phyloP scores from a whole-genome alignment of 92 coral and sea anemone species.

The Porites evermanni region DNA sequence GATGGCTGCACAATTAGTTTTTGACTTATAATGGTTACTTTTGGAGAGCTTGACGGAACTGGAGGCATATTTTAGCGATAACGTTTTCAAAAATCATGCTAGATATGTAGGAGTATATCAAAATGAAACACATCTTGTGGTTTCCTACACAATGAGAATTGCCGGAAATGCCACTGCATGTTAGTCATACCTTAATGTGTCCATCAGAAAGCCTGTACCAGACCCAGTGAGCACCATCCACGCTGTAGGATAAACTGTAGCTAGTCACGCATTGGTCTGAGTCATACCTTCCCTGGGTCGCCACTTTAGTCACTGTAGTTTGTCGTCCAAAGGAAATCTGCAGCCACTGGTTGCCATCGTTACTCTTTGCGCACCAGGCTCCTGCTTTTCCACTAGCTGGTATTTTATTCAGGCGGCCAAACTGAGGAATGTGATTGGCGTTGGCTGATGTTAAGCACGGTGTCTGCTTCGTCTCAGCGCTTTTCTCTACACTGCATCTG shows the following conservation, averaged over 20 bases:
- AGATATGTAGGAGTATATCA: too few species aligned
- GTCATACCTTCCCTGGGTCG: slow-evolving; percentile 40
- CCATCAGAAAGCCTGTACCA: slow-evolving; percentile 38
- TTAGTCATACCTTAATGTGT: slow-evolving; percentile 35
- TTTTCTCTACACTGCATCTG: too few species aligned
- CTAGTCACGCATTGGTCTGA: slow-evolving; percentile 14
- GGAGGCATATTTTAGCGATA: not conserved
- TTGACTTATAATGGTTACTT: too few species aligned
- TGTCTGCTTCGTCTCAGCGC: too few species aligned
- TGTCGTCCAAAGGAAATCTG: slow-evolving; percentile 38
- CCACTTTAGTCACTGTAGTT: slow-evolving; percentile 54
- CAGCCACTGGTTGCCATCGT: slow-evolving; percentile 41
- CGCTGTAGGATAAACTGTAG: slow-evolving; percentile 44
- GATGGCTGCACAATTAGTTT: not conserved
- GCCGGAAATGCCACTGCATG: too few species aligned
- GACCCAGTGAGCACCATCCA: slow-evolving; percentile 65
- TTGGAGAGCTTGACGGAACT: not conserved
- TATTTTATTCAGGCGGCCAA: slow-evolving; percentile 20
- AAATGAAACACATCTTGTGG: too few species aligned
- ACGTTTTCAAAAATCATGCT: too few species aligned
- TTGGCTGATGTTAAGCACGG: not conserved
- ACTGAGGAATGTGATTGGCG: slow-evolving; percentile 12
- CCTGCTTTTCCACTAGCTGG: not conserved
- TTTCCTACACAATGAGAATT: not conserved
- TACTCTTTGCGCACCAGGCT: slow-evolving; percentile 44